These are phyloP conservation scores for Ditula angustiorana DNA, from an alignment of 2,888 invertebrate genomes.

Conservation along the genomic window DNA sequence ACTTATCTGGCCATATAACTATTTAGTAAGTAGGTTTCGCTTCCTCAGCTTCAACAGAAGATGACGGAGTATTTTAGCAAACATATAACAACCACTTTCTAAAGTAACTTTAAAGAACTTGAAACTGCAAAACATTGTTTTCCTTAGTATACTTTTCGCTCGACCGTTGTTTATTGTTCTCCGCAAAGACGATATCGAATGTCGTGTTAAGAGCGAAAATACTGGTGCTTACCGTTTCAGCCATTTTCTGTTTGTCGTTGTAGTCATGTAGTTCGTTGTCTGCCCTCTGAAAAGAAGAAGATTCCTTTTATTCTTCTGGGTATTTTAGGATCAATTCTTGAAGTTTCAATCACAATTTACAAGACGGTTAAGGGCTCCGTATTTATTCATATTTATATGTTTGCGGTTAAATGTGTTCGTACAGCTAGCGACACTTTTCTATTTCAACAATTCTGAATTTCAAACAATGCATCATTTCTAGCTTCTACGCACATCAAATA, in stretches of 20 bases:
- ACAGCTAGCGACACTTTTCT: too few relatives aligned
- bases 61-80: neutral
- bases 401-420: too few relatives aligned
- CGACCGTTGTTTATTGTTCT: neutral
- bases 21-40: neutral
- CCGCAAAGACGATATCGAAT: constrained; percentile 13
- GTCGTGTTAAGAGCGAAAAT: constrained; percentile 22
- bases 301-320: neutral
- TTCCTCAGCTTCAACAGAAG: neutral
- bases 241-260: constrained; percentile 26
- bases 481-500: too few relatives aligned
- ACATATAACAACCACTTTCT: neutral
- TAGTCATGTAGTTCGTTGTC: constrained; percentile 25
- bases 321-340: neutral
- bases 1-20: neutral
- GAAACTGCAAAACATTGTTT: constrained; percentile 2
- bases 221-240: constrained; percentile 30
- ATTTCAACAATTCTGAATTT: too few relatives aligned
- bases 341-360: neutral
- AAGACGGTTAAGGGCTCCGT: too few relatives aligned
- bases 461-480: too few relatives aligned
- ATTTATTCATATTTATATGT: too few relatives aligned
- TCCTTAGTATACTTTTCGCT: constrained; percentile 14
- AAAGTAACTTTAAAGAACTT: neutral
- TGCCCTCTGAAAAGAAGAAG: constrained; percentile 28